Percentiles rank a stretch among this genome's conserved stretches.
These are phyloP conservation scores for Noctua janthe DNA, from an alignment of 2,888 invertebrate genomes.

Conservation along the genomic window DNA sequence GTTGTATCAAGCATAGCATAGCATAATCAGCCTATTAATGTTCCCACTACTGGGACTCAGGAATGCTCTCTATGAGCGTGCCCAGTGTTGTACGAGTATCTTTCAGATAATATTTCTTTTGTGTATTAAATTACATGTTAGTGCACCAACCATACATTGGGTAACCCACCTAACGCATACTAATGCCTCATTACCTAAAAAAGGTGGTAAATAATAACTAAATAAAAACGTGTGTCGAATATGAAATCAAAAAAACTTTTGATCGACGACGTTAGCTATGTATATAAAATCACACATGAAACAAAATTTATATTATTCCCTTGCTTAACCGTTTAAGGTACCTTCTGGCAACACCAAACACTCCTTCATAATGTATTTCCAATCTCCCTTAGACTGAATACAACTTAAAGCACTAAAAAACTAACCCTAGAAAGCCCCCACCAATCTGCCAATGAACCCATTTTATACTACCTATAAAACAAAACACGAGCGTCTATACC, in stretches of 20 bases:
- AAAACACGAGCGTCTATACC: conserved; percentile 14
- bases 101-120: too few relatives aligned
- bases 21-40: too few relatives aligned
- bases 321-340: not conserved
- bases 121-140: too few relatives aligned
- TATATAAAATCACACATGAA: not conserved
- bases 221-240: not conserved
- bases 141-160: not conserved
- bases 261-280: not conserved
- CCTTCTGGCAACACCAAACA: not conserved
- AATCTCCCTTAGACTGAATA: not conserved
- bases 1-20: too few relatives aligned
- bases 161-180: not conserved
- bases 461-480: conserved; percentile 42
- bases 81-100: too few relatives aligned
- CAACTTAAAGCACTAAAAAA: conserved; percentile 19
- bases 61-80: too few relatives aligned
- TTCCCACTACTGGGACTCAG: too few relatives aligned
- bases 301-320: not conserved
- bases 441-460: conserved; percentile 21
- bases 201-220: not conserved
- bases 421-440: not conserved
- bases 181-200: not conserved
- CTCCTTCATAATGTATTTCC: not conserved
- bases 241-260: not conserved